Base-by-base conservation (phyloP, 2,113 vertebrate species). In the Columba livia region DNA sequence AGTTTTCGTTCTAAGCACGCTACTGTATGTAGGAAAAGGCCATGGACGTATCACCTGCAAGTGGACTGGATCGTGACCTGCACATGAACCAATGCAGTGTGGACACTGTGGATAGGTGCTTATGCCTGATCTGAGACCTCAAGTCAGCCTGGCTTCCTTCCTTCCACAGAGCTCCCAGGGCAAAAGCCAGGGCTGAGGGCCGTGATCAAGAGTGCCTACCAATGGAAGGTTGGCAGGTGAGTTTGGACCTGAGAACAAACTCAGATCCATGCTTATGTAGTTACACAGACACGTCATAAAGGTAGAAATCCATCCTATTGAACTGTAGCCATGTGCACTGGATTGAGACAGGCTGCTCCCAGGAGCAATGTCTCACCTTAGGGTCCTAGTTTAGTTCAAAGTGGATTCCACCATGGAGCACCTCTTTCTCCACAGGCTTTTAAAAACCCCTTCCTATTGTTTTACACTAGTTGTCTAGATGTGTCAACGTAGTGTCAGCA, bases 121-220 rank as follows among this genome's bases (percentile, higher is more conserved):
- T 6, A 8, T 58, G 19, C 16, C 26, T 87, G 15, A 58, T 12
- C 29, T 2, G 3, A 61, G 31, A n/a, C 11, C 5, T 11, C 20
- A 51, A 8, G 24, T 17, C 34, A 93, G 24, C 18, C 40, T 83
- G 32, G 29, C 44, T 73, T 80, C 44, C 36, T 56, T 12, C 31
- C 15, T 91, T 93, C 54, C 69, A n/a, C 36, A 18, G 4, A 36
- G 7, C 5, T 81, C 11, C 28, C 36, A 44, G 47, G 14, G 44
- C 10, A 12, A 84, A 84, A 89, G 6, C 6, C 11, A 29, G 6
- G 2, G 23, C 51, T 83, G 23, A 61, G 17, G 15, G 15, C 57
- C 74, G 9, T 50, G 4, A 36, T 54, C 1, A 0, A 61, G 26
- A 40, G 11, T 29, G 1, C 3, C 13, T 0, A 0, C 23, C 51